Evolutionary conservation across 2,113 vertebrate genomes (phyloP).

Genomic region (Campylorhamphus procurvoides): DNA sequence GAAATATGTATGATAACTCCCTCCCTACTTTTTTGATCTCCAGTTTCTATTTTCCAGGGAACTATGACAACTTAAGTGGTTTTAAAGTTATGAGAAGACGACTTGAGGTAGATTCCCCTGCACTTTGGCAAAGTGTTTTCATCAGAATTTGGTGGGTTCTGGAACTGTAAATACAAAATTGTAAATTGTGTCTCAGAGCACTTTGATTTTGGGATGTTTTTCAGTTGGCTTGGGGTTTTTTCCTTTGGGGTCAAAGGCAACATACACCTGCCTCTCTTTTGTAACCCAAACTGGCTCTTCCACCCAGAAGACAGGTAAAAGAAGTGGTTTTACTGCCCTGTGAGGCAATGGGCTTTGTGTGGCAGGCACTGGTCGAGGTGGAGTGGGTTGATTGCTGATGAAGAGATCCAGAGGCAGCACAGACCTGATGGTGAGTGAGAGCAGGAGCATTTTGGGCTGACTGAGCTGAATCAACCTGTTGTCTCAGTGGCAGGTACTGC

Average conservation of each 20-base stretch:
- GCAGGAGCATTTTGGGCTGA: background rate
- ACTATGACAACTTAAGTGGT: background rate
- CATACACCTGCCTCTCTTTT: background rate
- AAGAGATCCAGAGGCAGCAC: background rate
- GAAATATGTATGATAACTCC: fast-evolving
- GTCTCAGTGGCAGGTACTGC: background rate
- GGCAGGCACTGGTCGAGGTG: fast-evolving
- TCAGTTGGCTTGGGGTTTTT: background rate
- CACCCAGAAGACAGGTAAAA: background rate
- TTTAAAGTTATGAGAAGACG: background rate
- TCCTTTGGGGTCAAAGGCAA: background rate
- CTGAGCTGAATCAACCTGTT: fast-evolving
- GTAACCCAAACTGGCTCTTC: fast-evolving
- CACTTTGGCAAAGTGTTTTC: background rate
- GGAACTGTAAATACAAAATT: background rate
- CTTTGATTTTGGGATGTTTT: background rate
- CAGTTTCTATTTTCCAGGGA: background rate
- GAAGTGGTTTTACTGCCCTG: background rate
- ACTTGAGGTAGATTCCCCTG: background rate
- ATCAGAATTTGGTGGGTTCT: background rate
- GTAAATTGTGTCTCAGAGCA: background rate
- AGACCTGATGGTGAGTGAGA: background rate
- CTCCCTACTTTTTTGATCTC: background rate
- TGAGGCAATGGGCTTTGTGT: background rate
- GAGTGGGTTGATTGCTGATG: fast-evolving